These are phyloP conservation scores for Taxidea taxus DNA, from an alignment of 2,113 vertebrate genomes.

Conservation along the genomic window DNA sequence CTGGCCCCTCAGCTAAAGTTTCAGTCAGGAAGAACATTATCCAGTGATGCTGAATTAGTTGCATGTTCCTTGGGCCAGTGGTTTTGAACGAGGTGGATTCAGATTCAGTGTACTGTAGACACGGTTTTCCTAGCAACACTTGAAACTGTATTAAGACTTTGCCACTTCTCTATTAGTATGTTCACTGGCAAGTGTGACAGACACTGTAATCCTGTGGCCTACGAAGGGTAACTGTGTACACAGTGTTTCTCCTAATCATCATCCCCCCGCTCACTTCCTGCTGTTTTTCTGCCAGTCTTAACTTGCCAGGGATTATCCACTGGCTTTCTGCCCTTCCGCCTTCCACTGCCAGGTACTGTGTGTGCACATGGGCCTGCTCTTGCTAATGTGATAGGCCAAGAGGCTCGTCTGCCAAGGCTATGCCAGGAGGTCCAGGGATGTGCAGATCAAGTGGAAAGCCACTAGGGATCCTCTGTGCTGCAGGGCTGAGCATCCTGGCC, in stretches of 20 bases:
- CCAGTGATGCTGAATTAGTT: conserved; percentile 35
- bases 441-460: background rate
- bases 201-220: background rate
- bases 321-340: background rate
- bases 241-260: background rate
- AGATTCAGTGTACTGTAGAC: background rate
- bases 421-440: background rate
- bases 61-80: background rate
- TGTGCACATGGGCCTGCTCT: background rate
- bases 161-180: background rate
- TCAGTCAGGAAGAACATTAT: conserved; percentile 34
- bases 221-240: background rate
- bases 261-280: background rate
- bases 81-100: conserved; percentile 37
- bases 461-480: background rate
- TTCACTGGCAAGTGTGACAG: background rate
- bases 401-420: background rate
- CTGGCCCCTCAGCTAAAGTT: background rate
- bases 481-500: background rate
- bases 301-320: conserved; percentile 1
- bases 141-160: conserved; percentile 26
- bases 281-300: conserved; percentile 9
- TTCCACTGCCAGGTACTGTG: background rate
- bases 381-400: background rate
- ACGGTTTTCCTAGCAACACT: conserved; percentile 6